Evolutionary conservation across 2,113 vertebrate species (phyloP).

Genomic region (Ranitomeya variabilis): DNA sequence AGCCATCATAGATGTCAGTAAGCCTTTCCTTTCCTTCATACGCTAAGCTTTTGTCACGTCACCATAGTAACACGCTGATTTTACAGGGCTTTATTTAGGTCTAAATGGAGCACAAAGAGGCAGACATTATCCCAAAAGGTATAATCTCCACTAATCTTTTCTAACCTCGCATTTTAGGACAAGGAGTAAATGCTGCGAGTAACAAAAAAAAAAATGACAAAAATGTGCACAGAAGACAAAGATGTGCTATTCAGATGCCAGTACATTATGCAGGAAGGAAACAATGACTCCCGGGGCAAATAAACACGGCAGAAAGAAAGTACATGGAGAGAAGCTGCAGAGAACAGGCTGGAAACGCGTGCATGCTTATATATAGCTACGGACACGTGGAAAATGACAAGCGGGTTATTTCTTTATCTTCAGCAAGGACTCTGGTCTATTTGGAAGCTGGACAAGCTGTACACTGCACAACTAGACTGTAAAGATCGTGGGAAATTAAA

Average conservation of each 20-base stretch:
- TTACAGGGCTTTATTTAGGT: constrained; percentile 70
- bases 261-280: neutral
- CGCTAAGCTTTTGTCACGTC: constrained; percentile 64
- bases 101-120: constrained; percentile 70
- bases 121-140: constrained; percentile 68
- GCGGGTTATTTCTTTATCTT: neutral
- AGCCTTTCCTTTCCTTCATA: constrained; percentile 54
- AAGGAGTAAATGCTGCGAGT: constrained; percentile 41
- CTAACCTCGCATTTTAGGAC: constrained; percentile 54
- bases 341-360: neutral
- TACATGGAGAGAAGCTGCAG: neutral
- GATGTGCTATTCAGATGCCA: neutral
- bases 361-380: neutral
- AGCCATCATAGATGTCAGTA: constrained; percentile 67
- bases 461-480: neutral
- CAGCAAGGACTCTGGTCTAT: neutral
- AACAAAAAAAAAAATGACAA: neutral
- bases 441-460: neutral
- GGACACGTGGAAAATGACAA: neutral
- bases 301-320: neutral
- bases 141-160: constrained; percentile 73
- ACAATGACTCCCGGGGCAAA: neutral
- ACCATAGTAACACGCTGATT: constrained; percentile 68
- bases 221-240: neutral
- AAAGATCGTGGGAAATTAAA: neutral